Evolutionary conservation across 2,113 vertebrate genomes (phyloP).

Genomic region (Pedionomus torquatus): DNA sequence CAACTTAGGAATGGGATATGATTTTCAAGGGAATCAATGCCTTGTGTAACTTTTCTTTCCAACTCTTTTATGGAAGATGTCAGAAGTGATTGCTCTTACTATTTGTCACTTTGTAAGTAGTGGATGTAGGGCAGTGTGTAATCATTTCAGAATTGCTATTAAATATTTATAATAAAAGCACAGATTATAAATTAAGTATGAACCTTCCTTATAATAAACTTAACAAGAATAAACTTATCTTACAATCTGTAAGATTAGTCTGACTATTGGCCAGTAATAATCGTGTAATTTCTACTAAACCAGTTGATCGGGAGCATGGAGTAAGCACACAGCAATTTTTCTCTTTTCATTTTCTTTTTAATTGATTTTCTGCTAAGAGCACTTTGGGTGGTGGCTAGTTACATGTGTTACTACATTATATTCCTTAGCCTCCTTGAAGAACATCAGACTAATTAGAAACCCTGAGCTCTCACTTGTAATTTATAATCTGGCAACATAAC

Average conservation of each 20-base stretch:
- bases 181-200: background rate
- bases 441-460: slow-evolving; percentile 50
- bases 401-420: background rate
- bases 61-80: background rate
- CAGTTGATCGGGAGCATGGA: background rate
- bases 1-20: background rate
- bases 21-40: background rate
- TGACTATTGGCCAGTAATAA: too few relatives aligned
- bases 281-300: background rate
- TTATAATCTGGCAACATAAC: slow-evolving; percentile 43
- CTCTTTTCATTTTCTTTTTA: slow-evolving; percentile 2
- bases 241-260: background rate
- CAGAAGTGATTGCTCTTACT: background rate
- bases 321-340: background rate
- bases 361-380: slow-evolving; percentile 8
- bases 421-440: background rate
- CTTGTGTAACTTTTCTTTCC: background rate
- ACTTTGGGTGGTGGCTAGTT: background rate
- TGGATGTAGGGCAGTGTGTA: background rate
- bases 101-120: rapidly evolving
- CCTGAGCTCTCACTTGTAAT: slow-evolving; percentile 36
- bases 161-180: background rate
- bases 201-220: background rate
- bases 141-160: background rate
- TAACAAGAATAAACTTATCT: background rate